Evolutionary conservation across 2,797 vertebrate species (phyloP).

Genomic region (Stomatorhinus walkeri): DNA sequence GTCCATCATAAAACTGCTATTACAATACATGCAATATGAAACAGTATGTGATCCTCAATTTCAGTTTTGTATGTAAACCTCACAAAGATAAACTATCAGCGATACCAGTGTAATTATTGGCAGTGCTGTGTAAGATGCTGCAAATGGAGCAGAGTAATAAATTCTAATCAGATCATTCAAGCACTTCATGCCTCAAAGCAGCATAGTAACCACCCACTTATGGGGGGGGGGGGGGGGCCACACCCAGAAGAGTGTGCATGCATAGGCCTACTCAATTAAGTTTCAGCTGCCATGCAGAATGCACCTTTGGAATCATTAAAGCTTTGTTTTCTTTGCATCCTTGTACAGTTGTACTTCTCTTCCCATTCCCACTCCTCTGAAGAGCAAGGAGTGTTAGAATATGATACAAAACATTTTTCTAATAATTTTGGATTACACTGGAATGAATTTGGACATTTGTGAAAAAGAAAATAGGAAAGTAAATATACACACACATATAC

Average conservation of each 20-base stretch:
- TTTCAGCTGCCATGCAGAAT: not conserved
- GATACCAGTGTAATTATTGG: not conserved
- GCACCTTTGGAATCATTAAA: not conserved
- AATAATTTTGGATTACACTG: not conserved
- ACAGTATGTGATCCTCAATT: not conserved
- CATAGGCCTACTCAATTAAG: not conserved
- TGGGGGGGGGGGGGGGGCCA: not conserved
- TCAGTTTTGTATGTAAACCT: not conserved
- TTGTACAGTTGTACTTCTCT: not conserved
- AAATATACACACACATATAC: not conserved
- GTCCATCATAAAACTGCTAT: not conserved
- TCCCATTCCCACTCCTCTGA: not conserved
- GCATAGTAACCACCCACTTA: slow-evolving; percentile 13
- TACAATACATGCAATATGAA: not conserved
- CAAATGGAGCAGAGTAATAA: not conserved
- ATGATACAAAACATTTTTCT: not conserved
- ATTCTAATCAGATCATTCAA: slow-evolving; percentile 10
- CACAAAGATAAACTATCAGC: not conserved
- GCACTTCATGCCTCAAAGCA: slow-evolving; percentile 18
- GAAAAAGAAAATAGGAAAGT: not conserved
- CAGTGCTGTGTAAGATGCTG: not conserved
- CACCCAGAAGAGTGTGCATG: not conserved
- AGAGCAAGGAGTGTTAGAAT: not conserved
- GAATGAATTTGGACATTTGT: not conserved
- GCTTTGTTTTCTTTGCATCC: not conserved